Conservation (phyloP, 2,797 vertebrate genomes). For the Alca torda region DNA sequence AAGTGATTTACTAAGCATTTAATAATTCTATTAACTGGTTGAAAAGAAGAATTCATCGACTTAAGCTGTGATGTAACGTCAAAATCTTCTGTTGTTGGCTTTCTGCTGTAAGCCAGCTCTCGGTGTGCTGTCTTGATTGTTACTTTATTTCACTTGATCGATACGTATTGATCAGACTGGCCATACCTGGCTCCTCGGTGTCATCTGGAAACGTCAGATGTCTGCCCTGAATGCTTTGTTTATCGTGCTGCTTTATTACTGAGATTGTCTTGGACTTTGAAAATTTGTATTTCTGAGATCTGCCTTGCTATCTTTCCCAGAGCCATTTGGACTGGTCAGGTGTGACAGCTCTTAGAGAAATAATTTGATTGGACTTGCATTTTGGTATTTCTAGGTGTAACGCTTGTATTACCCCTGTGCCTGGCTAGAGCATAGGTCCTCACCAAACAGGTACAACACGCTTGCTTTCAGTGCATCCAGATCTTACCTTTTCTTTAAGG, state of each 20-base stretch:
- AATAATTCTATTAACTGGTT: background rate
- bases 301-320: background rate
- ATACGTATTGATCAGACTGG: background rate
- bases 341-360: background rate
- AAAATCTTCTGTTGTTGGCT: fast-evolving
- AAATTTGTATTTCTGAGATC: background rate
- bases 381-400: background rate
- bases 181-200: background rate
- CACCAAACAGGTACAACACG: fast-evolving
- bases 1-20: background rate
- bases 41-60: background rate
- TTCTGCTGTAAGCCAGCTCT: background rate
- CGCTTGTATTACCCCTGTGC: background rate
- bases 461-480: background rate
- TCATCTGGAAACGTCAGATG: background rate
- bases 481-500: background rate
- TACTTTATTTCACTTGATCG: background rate
- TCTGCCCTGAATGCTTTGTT: background rate
- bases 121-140: background rate
- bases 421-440: background rate
- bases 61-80: fast-evolving
- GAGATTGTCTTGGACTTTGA: background rate
- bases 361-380: background rate
- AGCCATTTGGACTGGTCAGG: background rate
- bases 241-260: background rate